A percentile compares a stretch with the other conserved stretches of the same genome.
These are phyloP conservation scores for Cepaea nemoralis DNA, from an alignment of 1,140 invertebrate species.

Conservation along the genomic window DNA sequence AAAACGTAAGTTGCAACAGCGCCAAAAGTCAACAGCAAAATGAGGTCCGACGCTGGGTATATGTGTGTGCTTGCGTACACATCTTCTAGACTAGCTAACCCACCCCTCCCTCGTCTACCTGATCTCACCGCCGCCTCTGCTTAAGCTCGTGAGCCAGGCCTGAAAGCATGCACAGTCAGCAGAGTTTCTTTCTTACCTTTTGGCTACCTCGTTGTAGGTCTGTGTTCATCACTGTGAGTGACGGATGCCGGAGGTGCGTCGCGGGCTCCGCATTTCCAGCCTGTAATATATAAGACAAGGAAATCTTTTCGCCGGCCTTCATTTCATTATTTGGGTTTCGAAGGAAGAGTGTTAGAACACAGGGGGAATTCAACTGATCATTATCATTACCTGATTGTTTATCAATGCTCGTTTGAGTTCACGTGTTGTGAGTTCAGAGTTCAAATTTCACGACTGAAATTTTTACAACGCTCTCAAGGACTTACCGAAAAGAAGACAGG, in stretches of 20 bases:
- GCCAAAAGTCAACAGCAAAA: no score
- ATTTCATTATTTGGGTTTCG: background rate
- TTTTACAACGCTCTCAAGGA: no score
- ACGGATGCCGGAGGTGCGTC: background rate
- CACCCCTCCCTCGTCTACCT: background rate
- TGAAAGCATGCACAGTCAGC: background rate
- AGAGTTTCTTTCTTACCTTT: background rate
- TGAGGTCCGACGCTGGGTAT: no score
- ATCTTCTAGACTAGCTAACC: no score
- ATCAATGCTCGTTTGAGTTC: no score
- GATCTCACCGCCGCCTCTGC: background rate
- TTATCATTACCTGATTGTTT: no score
- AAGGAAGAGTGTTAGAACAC: background rate
- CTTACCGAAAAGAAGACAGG: no score
- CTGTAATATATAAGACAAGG: background rate
- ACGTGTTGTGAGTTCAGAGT: no score
- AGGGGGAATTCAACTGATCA: no score
- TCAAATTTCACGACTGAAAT: no score
- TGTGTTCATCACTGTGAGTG: background rate
- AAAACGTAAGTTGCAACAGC: no score
- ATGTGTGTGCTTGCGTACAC: no score
- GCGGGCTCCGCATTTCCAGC: background rate
- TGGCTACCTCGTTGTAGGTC: background rate
- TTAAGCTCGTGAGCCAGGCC: background rate
- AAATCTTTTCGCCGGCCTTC: background rate